A percentile compares a stretch with the other conserved stretches of the same genome.
These are phyloP conservation scores for Enteromius fasciolatus DNA, from an alignment of 2,797 vertebrate genomes.

Conservation along the genomic window DNA sequence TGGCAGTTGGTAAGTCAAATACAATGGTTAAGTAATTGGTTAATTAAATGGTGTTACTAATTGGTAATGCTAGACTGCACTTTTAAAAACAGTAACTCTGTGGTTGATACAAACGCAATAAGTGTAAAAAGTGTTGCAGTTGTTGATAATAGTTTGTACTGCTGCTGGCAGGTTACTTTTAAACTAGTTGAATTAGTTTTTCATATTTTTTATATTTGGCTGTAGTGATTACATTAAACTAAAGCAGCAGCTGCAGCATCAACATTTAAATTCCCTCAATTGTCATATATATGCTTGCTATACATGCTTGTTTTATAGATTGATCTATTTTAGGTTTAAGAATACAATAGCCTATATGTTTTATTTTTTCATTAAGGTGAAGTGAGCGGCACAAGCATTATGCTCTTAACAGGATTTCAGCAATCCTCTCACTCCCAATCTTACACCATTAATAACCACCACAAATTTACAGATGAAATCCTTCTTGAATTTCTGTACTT, in stretches of 20 bases:
- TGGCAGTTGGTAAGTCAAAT: slow-evolving; percentile 43
- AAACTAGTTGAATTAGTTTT: neutral
- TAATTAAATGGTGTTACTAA: neutral
- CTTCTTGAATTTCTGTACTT: neutral
- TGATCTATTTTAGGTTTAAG: neutral
- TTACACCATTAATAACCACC: slow-evolving; percentile 11
- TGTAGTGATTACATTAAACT: slow-evolving; percentile 7
- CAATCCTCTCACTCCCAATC: slow-evolving; percentile 25
- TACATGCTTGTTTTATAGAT: neutral
- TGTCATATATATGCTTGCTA: neutral
- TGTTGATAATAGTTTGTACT: neutral
- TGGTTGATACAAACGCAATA: neutral
- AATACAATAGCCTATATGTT: neutral
- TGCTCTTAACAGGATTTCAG: slow-evolving; percentile 46
- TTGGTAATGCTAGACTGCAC: neutral
- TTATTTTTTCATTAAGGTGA: neutral
- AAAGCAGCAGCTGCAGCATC: neutral
- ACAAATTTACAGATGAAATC: neutral
- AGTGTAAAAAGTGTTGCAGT: neutral
- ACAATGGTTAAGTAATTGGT: neutral
- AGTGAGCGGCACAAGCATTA: neutral
- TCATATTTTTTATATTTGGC: neutral
- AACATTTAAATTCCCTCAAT: neutral
- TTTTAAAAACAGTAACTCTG: neutral
- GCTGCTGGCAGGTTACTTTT: neutral